phyloP scores from a whole-genome alignment of 2,113 vertebrate species.

The Sigmodon hispidus region DNA sequence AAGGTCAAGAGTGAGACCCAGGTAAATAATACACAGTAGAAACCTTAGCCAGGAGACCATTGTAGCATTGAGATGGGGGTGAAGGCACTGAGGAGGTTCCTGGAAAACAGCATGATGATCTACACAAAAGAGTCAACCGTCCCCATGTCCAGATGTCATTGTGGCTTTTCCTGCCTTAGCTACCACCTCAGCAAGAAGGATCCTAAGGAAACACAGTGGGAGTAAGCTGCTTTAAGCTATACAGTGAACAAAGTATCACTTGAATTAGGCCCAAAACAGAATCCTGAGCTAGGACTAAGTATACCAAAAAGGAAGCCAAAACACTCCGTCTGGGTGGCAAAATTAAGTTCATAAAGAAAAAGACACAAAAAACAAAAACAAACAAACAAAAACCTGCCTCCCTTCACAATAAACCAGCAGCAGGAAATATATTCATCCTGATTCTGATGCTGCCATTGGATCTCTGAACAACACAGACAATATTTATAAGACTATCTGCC shows the following conservation, averaged over 20 bases:
- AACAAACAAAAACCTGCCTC: neutral
- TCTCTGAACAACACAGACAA: neutral
- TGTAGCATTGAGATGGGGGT: fast-evolving
- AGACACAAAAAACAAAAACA: too few relatives aligned
- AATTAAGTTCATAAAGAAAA: neutral
- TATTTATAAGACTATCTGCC: neutral
- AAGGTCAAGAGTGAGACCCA: neutral
- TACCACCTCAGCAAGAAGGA: neutral
- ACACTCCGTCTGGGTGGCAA: neutral
- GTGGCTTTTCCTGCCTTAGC: neutral
- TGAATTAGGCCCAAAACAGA: neutral
- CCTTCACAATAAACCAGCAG: neutral
- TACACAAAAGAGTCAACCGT: neutral
- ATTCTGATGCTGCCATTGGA: neutral
- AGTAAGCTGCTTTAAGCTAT: neutral
- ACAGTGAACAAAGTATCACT: neutral
- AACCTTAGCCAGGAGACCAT: neutral
- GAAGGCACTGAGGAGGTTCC: too few relatives aligned
- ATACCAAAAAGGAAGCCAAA: neutral
- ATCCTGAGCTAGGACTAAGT: neutral
- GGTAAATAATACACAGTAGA: neutral
- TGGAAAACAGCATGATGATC: neutral
- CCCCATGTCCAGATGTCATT: neutral
- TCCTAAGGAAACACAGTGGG: neutral
- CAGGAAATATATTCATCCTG: neutral